Evolutionary conservation across 2,113 vertebrate species (phyloP).

Genomic region (Odocoileus hemionus): DNA sequence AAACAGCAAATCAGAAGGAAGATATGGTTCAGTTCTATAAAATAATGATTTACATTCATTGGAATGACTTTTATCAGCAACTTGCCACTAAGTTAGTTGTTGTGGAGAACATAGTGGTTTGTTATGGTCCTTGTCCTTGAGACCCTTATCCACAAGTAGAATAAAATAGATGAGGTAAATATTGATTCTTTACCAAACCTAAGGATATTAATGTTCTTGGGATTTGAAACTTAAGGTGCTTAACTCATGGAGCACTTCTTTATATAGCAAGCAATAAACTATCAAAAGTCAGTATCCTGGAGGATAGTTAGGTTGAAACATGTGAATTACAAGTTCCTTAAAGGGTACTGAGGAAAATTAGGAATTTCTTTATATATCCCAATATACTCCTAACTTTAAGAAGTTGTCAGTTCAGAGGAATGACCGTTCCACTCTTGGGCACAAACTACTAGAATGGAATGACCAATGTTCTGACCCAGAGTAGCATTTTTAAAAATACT

Average conservation of each 20-base stretch:
- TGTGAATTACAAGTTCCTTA: neutral
- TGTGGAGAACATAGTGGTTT: neutral
- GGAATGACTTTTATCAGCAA: neutral
- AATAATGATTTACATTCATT: neutral
- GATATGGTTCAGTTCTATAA: neutral
- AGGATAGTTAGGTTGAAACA: neutral
- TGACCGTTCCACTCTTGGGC: neutral
- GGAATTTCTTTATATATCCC: neutral
- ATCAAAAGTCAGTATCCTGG: neutral
- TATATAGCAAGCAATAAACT: neutral
- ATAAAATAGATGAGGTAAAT: neutral
- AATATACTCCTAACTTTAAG: neutral
- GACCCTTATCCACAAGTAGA: conserved; percentile 1
- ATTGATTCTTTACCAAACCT: neutral
- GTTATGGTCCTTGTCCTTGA: neutral
- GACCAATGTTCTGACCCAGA: neutral
- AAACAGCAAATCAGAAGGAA: neutral
- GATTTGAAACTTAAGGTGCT: neutral
- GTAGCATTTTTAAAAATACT: conserved; percentile 7
- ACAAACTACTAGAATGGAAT: neutral
- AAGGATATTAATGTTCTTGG: neutral
- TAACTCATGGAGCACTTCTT: neutral
- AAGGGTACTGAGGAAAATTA: neutral
- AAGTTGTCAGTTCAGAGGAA: neutral
- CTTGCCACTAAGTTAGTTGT: neutral